Conservation (phyloP, 2,113 vertebrate species). For the Potamarius usumacintae region DNA sequence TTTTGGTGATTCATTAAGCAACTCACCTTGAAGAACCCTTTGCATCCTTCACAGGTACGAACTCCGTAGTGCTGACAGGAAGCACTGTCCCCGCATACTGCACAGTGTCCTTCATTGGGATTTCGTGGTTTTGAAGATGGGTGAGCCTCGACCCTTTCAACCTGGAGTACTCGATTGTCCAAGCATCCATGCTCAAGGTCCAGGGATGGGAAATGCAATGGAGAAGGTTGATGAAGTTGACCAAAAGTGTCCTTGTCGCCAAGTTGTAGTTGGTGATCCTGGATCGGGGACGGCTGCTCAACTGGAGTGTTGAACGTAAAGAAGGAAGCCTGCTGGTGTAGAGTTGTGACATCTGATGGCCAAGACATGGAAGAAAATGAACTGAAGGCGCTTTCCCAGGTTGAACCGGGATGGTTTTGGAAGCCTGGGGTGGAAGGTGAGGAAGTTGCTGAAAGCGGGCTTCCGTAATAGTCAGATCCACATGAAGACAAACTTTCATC, state of each 20-base stretch:
- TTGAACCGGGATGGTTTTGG: constrained; percentile 69
- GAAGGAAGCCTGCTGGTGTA: constrained; percentile 72
- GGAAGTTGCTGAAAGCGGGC: constrained; percentile 76
- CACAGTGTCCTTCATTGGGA: constrained; percentile 85
- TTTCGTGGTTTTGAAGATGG: constrained; percentile 76
- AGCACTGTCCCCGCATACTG: constrained; percentile 92
- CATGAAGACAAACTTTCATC: constrained; percentile 86
- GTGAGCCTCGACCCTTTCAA: constrained; percentile 55
- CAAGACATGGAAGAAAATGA: constrained; percentile 81
- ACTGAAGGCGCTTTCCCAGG: constrained; percentile 87
- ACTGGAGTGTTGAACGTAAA: constrained; percentile 75
- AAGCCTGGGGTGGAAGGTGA: constrained; percentile 85
- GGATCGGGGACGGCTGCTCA: constrained; percentile 68
- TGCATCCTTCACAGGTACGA: constrained; percentile 95
- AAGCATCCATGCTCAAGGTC: constrained; percentile 68
- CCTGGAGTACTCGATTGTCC: constrained; percentile 69
- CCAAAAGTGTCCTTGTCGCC: constrained; percentile 77
- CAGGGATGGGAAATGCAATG: constrained; percentile 66
- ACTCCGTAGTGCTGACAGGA: constrained; percentile 96
- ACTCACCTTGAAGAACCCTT: constrained; percentile 96
- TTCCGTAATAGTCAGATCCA: constrained; percentile 89
- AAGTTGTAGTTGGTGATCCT: constrained; percentile 69
- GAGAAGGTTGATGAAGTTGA: constrained; percentile 58
- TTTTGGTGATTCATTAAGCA: background rate
- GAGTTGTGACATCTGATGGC: constrained; percentile 71